Evolutionary conservation across 2,888 invertebrate genomes (phyloP).

Genomic region (Dendrolimus houi): DNA sequence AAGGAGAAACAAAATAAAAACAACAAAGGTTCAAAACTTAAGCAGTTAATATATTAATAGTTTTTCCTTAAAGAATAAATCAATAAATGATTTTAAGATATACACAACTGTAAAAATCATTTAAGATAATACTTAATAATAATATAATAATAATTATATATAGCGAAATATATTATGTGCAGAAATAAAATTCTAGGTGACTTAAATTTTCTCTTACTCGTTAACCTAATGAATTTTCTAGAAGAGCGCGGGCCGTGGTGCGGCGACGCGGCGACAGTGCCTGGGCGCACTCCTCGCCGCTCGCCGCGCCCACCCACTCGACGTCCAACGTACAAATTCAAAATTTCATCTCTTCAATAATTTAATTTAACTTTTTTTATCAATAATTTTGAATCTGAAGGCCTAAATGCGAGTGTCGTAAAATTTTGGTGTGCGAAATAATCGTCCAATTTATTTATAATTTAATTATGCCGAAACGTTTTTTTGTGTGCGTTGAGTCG

Average conservation of each 20-base stretch:
- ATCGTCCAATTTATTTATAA: conserved; percentile 56
- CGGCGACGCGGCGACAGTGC: conserved; percentile 12
- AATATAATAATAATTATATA: conserved; percentile 76
- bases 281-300: conserved; percentile 5
- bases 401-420: conserved; percentile 82
- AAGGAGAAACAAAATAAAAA: conserved; percentile 60
- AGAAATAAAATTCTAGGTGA: conserved; percentile 77
- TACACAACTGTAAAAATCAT: conserved; percentile 77
- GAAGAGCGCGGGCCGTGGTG: conserved; percentile 50
- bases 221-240: conserved; percentile 74
- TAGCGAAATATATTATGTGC: conserved; percentile 77
- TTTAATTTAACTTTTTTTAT: conserved; percentile 69
- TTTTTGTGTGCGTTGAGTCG: conserved; percentile 42
- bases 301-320: conserved; percentile 37
- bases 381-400: conserved; percentile 80
- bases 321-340: conserved; percentile 68
- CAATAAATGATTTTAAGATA: conserved; percentile 76
- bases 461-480: conserved; percentile 49
- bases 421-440: conserved; percentile 77
- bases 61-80: conserved; percentile 73
- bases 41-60: conserved; percentile 76
- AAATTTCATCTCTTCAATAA: conserved; percentile 52
- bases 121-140: conserved; percentile 76
- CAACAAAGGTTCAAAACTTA: conserved; percentile 71
- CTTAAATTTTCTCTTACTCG: conserved; percentile 75